A percentile compares a stretch with the other conserved stretches of the same genome.
Evolutionary conservation across 37 sponge, comb jelly and placozoan species (phyloP).

Genomic region (Amphimedon queenslandica): DNA sequence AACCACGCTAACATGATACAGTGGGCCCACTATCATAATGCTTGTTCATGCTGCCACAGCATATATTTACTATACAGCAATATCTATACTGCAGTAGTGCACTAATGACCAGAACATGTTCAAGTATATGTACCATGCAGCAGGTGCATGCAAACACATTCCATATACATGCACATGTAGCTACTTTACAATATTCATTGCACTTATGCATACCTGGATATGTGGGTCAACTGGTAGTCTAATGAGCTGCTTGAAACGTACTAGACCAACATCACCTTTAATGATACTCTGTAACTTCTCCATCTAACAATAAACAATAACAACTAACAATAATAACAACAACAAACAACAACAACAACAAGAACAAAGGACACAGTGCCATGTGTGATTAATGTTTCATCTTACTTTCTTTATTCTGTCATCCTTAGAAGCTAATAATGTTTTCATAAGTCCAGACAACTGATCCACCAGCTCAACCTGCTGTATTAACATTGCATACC

Average conservation of each 20-base stretch:
- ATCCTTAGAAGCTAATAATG: conserved; percentile 33
- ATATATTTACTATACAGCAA: no score
- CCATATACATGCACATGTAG: not conserved
- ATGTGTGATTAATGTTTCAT: no score
- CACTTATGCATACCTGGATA: not conserved
- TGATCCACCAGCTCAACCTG: conserved; percentile 46
- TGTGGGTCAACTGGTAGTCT: conserved; percentile 59
- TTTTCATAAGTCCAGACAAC: conserved; percentile 34
- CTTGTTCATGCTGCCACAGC: no score
- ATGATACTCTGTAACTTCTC: conserved; percentile 35
- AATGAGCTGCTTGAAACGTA: conserved; percentile 28
- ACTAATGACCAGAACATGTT: no score
- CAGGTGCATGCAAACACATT: not conserved
- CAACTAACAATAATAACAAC: not conserved
- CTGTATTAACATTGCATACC: conserved; percentile 67
- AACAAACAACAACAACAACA: not conserved
- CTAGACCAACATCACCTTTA: not conserved
- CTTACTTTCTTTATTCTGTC: conserved; percentile 72
- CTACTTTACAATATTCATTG: not conserved
- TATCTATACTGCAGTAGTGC: no score
- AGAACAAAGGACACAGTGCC: not conserved
- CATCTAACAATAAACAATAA: conserved; percentile 21
- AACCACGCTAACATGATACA: no score
- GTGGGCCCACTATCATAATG: no score
- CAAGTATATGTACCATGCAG: not conserved